Evolutionary conservation across 2,113 vertebrate genomes (phyloP).

Genomic region (Alexandromys fortis): DNA sequence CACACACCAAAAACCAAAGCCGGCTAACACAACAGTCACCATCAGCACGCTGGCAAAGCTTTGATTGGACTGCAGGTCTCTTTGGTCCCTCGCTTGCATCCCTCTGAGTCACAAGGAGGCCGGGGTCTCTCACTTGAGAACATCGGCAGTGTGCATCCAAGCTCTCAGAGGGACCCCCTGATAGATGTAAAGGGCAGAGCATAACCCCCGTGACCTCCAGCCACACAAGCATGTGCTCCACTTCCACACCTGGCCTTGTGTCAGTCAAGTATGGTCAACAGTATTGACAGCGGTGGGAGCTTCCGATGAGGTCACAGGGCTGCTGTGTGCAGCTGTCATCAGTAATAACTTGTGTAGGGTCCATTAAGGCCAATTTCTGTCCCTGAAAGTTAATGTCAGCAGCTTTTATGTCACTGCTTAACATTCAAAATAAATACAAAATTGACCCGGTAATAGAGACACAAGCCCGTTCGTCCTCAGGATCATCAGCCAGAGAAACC

Average conservation of each 20-base stretch:
- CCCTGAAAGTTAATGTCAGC: conserved; percentile 83
- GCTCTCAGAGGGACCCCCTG: conserved; percentile 61
- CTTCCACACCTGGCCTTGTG: conserved; percentile 71
- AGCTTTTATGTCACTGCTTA: conserved; percentile 82
- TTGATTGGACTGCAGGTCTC: neutral
- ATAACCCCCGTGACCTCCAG: conserved; percentile 67
- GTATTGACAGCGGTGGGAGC: conserved; percentile 85
- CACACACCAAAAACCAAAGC: neutral
- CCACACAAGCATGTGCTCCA: conserved; percentile 69
- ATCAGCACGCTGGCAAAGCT: neutral
- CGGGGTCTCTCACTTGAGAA: neutral
- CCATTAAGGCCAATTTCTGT: conserved; percentile 86
- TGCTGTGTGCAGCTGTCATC: conserved; percentile 82
- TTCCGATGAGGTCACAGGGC: conserved; percentile 83
- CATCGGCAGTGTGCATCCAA: neutral
- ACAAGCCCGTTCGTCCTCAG: conserved; percentile 39
- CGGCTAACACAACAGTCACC: too few relatives aligned
- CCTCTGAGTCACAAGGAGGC: neutral
- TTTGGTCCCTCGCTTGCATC: neutral
- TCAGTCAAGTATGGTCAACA: conserved; percentile 84
- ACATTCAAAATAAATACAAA: conserved; percentile 86
- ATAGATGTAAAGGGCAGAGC: conserved; percentile 33
- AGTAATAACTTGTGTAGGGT: conserved; percentile 84
- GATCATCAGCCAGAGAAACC: neutral
- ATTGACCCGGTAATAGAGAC: conserved; percentile 78